A percentile compares a stretch with the other conserved stretches of the same genome.
phyloP scores from a whole-genome alignment of 2,113 vertebrate genomes.

The Archocentrus centrarchus region DNA sequence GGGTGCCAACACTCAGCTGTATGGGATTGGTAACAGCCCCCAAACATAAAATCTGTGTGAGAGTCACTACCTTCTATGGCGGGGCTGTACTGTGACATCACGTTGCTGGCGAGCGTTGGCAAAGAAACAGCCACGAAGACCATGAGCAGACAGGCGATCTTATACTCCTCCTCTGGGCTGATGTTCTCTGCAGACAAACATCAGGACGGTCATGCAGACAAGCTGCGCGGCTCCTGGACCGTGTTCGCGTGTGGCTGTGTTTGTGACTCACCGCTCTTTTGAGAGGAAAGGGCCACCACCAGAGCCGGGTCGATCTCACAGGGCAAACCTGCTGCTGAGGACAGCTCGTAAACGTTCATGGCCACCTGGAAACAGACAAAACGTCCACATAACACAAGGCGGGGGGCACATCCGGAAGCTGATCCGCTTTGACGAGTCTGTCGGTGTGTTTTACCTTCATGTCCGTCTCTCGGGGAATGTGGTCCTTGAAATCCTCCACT shows the following conservation, averaged over 20 bases:
- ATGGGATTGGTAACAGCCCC: too few relatives aligned
- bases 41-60: background rate
- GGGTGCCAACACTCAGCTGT: too few relatives aligned
- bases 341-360: slow-evolving; percentile 99
- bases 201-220: background rate
- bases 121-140: slow-evolving; percentile 98
- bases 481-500: slow-evolving; percentile 98
- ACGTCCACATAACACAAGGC: background rate
- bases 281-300: slow-evolving; percentile 96
- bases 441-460: slow-evolving; percentile 89
- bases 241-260: too few relatives aligned
- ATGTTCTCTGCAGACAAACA: slow-evolving; percentile 88
- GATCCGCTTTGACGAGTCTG: rapidly evolving
- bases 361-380: slow-evolving; percentile 85
- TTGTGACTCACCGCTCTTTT: slow-evolving; percentile 90
- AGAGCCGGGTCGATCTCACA: slow-evolving; percentile 98
- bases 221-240: rapidly evolving
- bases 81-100: slow-evolving; percentile 99
- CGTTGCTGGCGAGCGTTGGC: slow-evolving; percentile 95
- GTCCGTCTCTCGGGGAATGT: slow-evolving; percentile 99
- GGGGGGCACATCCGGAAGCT: background rate
- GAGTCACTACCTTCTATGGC: slow-evolving; percentile 92
- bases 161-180: slow-evolving; percentile 99
- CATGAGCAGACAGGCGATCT: slow-evolving; percentile 99
- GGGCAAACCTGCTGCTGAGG: slow-evolving; percentile 95